Conservation (phyloP, 2,113 vertebrate genomes). For the Platichthys flesus region DNA sequence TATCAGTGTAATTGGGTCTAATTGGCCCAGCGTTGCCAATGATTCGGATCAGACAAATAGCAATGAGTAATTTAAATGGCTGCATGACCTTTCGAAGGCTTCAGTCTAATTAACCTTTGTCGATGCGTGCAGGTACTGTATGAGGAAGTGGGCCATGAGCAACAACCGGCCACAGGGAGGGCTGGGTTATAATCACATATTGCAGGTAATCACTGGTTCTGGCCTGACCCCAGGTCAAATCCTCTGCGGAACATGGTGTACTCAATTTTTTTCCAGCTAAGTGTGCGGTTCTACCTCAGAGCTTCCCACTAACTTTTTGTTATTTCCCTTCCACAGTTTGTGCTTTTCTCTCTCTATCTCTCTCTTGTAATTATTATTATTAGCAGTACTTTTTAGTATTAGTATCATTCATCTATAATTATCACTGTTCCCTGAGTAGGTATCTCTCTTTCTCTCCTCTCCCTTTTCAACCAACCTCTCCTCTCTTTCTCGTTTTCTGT, state of each 20-base stretch:
- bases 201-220: constrained; percentile 22
- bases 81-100: constrained; percentile 75
- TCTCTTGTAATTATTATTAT: too few relatives aligned
- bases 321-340: too few relatives aligned
- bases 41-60: constrained; percentile 81
- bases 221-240: constrained; percentile 15
- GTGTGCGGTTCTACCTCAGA: background rate
- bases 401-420: background rate
- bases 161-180: constrained; percentile 34
- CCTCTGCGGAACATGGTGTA: background rate
- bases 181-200: constrained; percentile 45
- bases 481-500: too few relatives aligned
- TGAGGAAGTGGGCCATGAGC: constrained; percentile 54
- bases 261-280: background rate
- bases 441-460: too few relatives aligned
- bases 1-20: constrained; percentile 82
- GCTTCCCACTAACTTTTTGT: too few relatives aligned
- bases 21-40: constrained; percentile 75
- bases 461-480: too few relatives aligned
- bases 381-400: background rate
- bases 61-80: constrained; percentile 73
- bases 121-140: constrained; percentile 61
- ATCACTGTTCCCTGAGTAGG: too few relatives aligned
- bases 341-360: too few relatives aligned
- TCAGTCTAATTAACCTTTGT: constrained; percentile 80